Evolutionary conservation across 2,113 vertebrate species (phyloP).

Genomic region (Ceyx melanurus): DNA sequence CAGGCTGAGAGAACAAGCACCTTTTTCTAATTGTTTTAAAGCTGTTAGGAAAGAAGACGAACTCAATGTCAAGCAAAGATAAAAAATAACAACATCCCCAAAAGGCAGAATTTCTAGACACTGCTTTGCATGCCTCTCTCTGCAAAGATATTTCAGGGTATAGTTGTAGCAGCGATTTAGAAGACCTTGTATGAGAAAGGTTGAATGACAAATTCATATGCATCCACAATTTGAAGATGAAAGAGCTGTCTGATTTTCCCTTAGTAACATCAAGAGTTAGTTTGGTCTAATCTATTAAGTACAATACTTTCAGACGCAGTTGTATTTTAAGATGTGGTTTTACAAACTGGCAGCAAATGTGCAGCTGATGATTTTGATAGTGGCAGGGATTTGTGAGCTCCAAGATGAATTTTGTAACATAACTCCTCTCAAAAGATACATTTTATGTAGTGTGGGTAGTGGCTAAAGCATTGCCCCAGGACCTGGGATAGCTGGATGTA

Average conservation of each 20-base stretch:
- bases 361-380: neutral
- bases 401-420: neutral
- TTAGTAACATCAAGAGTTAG: neutral
- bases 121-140: neutral
- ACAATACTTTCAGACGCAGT: neutral
- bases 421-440: rapidly evolving
- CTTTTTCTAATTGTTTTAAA: neutral
- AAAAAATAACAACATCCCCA: neutral
- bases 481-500: neutral
- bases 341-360: neutral
- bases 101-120: neutral
- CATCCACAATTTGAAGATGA: neutral
- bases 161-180: neutral
- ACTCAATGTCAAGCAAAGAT: neutral
- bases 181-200: neutral
- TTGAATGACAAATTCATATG: neutral
- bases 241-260: neutral
- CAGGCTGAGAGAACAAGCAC: neutral
- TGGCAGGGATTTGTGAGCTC: neutral
- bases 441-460: neutral
- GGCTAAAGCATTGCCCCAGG: too few relatives aligned
- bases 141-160: neutral
- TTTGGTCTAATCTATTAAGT: neutral
- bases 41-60: neutral
- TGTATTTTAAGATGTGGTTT: neutral